Evolutionary conservation across 2,113 vertebrate genomes (phyloP).

Genomic region (Pristiophorus japonicus): DNA sequence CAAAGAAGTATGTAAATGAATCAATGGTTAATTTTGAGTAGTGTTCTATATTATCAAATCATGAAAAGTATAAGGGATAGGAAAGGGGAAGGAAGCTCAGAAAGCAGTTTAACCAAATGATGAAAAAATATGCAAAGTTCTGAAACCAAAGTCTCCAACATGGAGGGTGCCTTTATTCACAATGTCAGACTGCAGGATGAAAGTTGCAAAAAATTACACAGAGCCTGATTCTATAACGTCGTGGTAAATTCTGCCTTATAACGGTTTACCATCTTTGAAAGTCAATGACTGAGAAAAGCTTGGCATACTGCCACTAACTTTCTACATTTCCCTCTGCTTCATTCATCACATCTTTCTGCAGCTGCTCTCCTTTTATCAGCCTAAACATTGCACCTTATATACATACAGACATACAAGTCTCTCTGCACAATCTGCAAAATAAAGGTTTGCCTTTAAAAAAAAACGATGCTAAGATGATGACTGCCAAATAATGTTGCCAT

Average conservation of each 20-base stretch:
- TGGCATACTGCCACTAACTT: conserved; percentile 53
- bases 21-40: conserved; percentile 28
- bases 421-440: background rate
- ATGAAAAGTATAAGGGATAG: conserved; percentile 16
- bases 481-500: conserved; percentile 10
- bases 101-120: conserved; percentile 27
- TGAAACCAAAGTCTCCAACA: background rate
- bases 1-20: conserved; percentile 37
- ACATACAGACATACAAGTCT: background rate
- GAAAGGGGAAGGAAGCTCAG: conserved; percentile 9
- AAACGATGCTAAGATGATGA: background rate
- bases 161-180: conserved; percentile 35
- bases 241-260: conserved; percentile 59
- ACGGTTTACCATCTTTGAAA: conserved; percentile 64
- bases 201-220: conserved; percentile 44
- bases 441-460: background rate
- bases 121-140: conserved; percentile 36
- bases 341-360: conserved; percentile 47
- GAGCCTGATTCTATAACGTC: conserved; percentile 58
- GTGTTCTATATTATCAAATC: conserved; percentile 22
- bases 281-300: conserved; percentile 55
- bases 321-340: conserved; percentile 52
- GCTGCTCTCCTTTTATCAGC: conserved; percentile 43
- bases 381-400: conserved; percentile 25
- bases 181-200: conserved; percentile 38